These are phyloP conservation scores for Andrena minutula DNA, from an alignment of 2,888 invertebrate genomes.

Conservation along the genomic window DNA sequence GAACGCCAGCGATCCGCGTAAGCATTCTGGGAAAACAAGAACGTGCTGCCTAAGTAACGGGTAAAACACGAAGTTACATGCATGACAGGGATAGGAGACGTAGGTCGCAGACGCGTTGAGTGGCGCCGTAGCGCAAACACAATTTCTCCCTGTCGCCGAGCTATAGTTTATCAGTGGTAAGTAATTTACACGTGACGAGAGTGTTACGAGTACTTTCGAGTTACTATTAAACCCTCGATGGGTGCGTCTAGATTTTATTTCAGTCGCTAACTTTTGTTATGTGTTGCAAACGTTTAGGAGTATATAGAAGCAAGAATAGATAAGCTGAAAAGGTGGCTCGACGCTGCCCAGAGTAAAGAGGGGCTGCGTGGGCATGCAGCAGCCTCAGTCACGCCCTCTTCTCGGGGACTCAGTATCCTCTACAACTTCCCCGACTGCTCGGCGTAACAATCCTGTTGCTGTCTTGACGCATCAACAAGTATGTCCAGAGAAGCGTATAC, in stretches of 20 bases:
- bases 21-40: conserved; percentile 38
- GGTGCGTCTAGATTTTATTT: conserved; percentile 4
- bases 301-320: conserved; percentile 59
- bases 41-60: conserved; percentile 67
- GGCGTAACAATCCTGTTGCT: conserved; percentile 83
- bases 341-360: conserved; percentile 84
- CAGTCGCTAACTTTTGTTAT: conserved; percentile 25
- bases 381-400: conserved; percentile 85
- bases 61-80: conserved; percentile 82
- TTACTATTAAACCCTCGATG: no score
- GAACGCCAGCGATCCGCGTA: conserved; percentile 34
- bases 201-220: background rate
- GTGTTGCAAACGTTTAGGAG: conserved; percentile 40
- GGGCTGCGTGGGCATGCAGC: conserved; percentile 85
- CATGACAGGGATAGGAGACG: conserved; percentile 84
- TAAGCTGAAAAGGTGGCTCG: conserved; percentile 83
- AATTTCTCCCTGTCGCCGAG: conserved; percentile 22
- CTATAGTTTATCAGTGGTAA: conserved; percentile 51
- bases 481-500: conserved; percentile 35
- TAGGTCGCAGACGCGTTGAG: conserved; percentile 85
- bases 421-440: conserved; percentile 84
- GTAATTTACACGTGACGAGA: background rate
- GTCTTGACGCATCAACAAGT: conserved; percentile 84
- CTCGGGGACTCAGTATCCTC: conserved; percentile 85
- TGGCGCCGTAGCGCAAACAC: conserved; percentile 84